Evolutionary conservation across 2,888 invertebrate species (phyloP).

Genomic region (Adelphocoris suturalis): DNA sequence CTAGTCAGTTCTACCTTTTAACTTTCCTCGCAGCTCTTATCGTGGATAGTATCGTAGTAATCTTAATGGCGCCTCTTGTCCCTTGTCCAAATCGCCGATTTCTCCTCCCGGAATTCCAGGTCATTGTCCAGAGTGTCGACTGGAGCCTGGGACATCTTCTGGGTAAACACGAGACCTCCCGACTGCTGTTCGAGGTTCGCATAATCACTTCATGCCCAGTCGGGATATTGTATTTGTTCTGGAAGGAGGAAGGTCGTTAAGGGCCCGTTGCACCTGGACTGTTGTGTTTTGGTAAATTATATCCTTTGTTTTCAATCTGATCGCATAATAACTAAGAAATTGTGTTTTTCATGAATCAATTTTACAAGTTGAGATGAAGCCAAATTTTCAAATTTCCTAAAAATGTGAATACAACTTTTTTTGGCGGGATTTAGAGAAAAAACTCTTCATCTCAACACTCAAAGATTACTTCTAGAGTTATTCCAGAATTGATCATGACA

Average conservation of each 20-base stretch:
- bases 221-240: not conserved
- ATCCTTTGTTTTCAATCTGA: too few species aligned
- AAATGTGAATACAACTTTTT: too few species aligned
- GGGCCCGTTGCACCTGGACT: not conserved
- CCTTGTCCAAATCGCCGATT: not conserved
- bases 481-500: too few species aligned
- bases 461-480: too few species aligned
- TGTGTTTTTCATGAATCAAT: too few species aligned
- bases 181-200: not conserved
- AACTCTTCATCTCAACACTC: too few species aligned
- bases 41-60: not conserved
- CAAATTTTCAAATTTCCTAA: too few species aligned
- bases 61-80: not conserved
- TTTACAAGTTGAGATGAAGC: too few species aligned
- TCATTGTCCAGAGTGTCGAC: not conserved
- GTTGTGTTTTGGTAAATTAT: not conserved
- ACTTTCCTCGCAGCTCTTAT: not conserved
- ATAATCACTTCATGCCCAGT: not conserved
- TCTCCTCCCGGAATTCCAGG: not conserved
- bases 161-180: not conserved
- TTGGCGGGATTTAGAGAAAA: too few species aligned
- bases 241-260: not conserved
- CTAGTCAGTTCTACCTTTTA: not conserved
- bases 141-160: not conserved
- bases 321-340: too few species aligned